Base-by-base conservation (phyloP, 2,888 invertebrate genomes). In the Loripinus fragilis region DNA sequence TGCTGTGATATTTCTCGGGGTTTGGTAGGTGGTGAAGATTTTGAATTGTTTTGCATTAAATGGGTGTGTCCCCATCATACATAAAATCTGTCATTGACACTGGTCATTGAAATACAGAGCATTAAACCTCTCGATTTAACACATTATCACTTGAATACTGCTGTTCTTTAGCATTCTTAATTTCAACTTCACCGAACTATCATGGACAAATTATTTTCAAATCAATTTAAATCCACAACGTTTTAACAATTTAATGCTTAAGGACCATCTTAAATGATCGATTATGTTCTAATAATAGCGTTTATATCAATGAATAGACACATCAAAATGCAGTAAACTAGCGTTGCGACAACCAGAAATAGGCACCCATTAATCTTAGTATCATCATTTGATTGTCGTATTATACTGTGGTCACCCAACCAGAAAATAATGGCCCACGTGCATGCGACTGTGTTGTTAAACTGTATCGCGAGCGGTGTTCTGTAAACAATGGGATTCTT, bases 201-300 rank as follows among this genome's bases (percentile, higher is more conserved):
- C 20, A 60, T 60, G 28, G 60, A 60, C 17, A 33, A 30, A 60
- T 60, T 60, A 60, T 33, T 33, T 33, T 60, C 60, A 60, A 60
- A 33, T 60, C 7, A 60, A 60, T 33, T 60, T 17, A 33, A 60
- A 60, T 17, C 33, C 60, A 5, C 60, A 33, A 5, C 60, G 33
- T 25, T 10, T 60, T 60, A 17, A 60, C 33, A 23, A 33, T 60
- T 52, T n/a, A 60, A 10, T 8, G 60, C 23, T 60, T 60, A 10
- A 60, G 3, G 60, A 38, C 12, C 38, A 38, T 12, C 38, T 20
- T 33, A 12, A 60, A 33, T 60, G 60, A 60, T 60, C 33, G 60
- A 60, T 60, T 60, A 60, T 33, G 60, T 20, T 30, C 17, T 60
- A 60, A 60, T 60, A 23, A 60, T 33, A 60, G 60, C 3, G 8